Conservation (phyloP, 2,797 vertebrate species). For the Benthosema pterotum region DNA sequence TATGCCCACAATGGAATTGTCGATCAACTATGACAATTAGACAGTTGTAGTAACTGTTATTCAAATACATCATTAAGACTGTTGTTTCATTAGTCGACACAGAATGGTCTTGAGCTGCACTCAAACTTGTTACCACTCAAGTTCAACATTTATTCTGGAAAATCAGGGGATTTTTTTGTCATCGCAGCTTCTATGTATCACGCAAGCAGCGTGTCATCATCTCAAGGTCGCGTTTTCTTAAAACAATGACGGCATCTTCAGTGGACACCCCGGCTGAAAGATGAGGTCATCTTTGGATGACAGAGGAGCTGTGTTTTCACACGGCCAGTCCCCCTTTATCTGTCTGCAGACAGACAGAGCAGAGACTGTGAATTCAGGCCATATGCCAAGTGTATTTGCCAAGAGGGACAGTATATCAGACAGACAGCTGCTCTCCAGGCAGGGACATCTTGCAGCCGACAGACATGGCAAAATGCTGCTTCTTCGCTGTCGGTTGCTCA, state of each 20-base stretch:
- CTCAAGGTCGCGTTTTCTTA: neutral
- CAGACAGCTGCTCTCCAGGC: slow-evolving; percentile 52
- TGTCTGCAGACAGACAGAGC: slow-evolving; percentile 39
- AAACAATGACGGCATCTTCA: slow-evolving; percentile 38
- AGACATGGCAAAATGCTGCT: slow-evolving; percentile 15
- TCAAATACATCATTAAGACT: too few relatives aligned
- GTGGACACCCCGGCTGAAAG: slow-evolving; percentile 12
- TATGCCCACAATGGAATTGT: too few relatives aligned
- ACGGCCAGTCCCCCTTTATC: slow-evolving; percentile 12
- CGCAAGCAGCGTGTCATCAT: neutral
- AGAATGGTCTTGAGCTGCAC: too few relatives aligned
- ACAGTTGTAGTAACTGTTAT: too few relatives aligned
- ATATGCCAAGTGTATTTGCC: slow-evolving; percentile 60
- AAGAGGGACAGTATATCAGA: slow-evolving; percentile 42
- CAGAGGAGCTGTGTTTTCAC: slow-evolving; percentile 22
- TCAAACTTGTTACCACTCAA: too few relatives aligned
- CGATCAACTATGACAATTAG: too few relatives aligned
- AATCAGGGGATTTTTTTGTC: too few relatives aligned
- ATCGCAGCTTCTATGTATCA: neutral
- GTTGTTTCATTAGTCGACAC: too few relatives aligned
- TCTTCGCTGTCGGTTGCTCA: slow-evolving; percentile 26
- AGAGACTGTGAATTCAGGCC: slow-evolving; percentile 26
- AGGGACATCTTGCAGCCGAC: slow-evolving; percentile 37
- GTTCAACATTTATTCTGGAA: too few relatives aligned
- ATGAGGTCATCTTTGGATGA: slow-evolving; percentile 38